Percentiles rank a stretch among this genome's conserved stretches.
phyloP scores from a whole-genome alignment of 2,888 invertebrate genomes.

The Mechanitis mazaeus region DNA sequence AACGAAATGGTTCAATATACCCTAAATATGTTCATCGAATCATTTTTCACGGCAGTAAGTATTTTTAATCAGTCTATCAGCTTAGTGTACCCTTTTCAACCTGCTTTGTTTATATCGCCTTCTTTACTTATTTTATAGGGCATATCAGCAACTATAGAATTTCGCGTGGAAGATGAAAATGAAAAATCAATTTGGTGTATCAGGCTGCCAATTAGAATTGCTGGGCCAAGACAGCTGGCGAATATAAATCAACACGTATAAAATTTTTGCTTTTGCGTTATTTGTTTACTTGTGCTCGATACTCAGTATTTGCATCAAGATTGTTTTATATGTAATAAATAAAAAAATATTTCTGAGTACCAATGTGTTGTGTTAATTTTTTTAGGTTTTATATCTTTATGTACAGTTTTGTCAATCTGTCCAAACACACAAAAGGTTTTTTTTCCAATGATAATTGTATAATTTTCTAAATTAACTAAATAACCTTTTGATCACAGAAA shows the following conservation, averaged over 20 bases:
- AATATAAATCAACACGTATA: not conserved
- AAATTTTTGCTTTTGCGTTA: conserved; percentile 7
- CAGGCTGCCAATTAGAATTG: conserved; percentile 28
- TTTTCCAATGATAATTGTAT: too few relatives aligned
- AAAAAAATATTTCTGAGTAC: too few relatives aligned
- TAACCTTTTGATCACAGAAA: too few relatives aligned
- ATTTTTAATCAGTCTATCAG: conserved; percentile 1
- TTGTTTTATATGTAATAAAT: too few relatives aligned
- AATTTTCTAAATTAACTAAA: too few relatives aligned
- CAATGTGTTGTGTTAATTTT: too few relatives aligned
- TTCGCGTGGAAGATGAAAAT: conserved; percentile 36
- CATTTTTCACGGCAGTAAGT: conserved; percentile 41
- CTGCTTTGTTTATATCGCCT: not conserved
- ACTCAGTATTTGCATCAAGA: too few relatives aligned
- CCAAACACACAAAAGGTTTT: too few relatives aligned
- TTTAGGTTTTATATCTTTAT: too few relatives aligned
- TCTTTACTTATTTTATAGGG: conserved; percentile 30
- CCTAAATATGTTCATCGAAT: conserved; percentile 40
- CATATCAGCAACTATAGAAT: conserved; percentile 34
- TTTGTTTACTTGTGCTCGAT: not conserved
- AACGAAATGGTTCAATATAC: conserved; percentile 38
- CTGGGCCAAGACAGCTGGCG: conserved; percentile 3
- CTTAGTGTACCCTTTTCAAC: not conserved
- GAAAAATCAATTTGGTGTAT: conserved; percentile 30
- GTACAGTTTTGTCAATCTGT: too few relatives aligned